Base-by-base conservation (phyloP, 2,113 vertebrate species). In the Dicentrarchus labrax region DNA sequence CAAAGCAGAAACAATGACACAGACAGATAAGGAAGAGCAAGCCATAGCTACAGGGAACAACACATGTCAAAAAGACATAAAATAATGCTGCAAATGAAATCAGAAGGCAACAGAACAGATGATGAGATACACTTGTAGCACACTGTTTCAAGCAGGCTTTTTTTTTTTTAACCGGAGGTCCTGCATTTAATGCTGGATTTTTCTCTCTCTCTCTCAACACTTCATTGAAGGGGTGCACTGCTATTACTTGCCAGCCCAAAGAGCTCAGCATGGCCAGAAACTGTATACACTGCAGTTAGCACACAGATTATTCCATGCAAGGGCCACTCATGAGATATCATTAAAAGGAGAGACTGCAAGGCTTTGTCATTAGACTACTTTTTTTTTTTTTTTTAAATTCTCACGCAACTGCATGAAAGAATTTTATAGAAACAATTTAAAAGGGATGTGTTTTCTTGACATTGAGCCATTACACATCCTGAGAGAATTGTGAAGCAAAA, bases 41-140 rank as follows among this genome's bases (percentile, higher is more conserved):
- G 82, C 80, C 70, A 85, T 36, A 59, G 80, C 72, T 77, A 84
- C 50, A 66, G 45, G 71, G 74, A 70, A 83, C 77, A 78, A 67
- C 56, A 30, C 19, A 51, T 24, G 24, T n/a, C 43, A 67, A 59
- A 45, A 78, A 59, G 39, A 9, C 53, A 78, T 50, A 64, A 62
- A 72, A 80, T 56, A 67, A 87, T 74, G 68, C 47, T 76, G 64
- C 85, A 88, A 86, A 87, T 72, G 13, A 89, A 85, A 91, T 76
- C 30, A 69, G 43, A 78, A 68, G 64, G 78, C 54, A 86, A 85
- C 65, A 84, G 24, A 88, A 80, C 8, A 82, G 72, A 87, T 74
- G 61, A 84, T 65, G 78, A 83, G 41, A 76, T 51, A 67, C 54
- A 76, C 30, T 65, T 1, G 19, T 5, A 24, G 66, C 15, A 77